Conservation (phyloP, 2,797 vertebrate species). For the Numenius phaeopus region DNA sequence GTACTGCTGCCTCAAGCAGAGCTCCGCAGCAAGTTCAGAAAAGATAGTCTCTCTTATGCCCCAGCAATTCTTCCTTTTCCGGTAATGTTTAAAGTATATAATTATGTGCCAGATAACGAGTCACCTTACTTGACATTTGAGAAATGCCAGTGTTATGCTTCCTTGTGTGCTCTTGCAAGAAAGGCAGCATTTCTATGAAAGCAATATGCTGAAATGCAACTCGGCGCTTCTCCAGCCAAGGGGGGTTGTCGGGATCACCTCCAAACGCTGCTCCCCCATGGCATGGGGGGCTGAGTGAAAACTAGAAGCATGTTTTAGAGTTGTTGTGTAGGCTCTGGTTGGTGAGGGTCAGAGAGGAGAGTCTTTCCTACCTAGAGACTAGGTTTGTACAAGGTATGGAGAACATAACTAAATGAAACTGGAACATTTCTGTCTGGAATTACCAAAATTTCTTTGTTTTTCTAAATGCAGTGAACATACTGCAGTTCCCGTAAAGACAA, state of each 20-base stretch:
- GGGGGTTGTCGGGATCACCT: neutral
- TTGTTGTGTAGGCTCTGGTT: neutral
- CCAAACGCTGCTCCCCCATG: neutral
- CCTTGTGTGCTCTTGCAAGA: neutral
- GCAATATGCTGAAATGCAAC: neutral
- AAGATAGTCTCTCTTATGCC: neutral
- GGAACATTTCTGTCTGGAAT: neutral
- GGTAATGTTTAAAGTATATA: neutral
- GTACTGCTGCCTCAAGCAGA: neutral
- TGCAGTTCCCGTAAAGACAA: neutral
- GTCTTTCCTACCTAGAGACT: neutral
- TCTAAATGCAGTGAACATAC: neutral
- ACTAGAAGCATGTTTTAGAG: neutral
- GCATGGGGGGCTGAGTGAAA: neutral
- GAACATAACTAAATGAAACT: neutral
- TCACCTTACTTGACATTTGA: slow-evolving; percentile 36
- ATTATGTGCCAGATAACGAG: neutral
- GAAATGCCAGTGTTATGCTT: neutral
- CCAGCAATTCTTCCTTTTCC: neutral
- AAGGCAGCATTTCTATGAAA: neutral
- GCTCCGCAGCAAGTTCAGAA: neutral
- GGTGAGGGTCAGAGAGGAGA: neutral
- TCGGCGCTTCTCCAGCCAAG: accelerated
- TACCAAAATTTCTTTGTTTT: neutral
- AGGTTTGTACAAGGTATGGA: neutral